Base-by-base conservation (phyloP, 2,888 invertebrate species). In the Hirtodrosophila duncani region DNA sequence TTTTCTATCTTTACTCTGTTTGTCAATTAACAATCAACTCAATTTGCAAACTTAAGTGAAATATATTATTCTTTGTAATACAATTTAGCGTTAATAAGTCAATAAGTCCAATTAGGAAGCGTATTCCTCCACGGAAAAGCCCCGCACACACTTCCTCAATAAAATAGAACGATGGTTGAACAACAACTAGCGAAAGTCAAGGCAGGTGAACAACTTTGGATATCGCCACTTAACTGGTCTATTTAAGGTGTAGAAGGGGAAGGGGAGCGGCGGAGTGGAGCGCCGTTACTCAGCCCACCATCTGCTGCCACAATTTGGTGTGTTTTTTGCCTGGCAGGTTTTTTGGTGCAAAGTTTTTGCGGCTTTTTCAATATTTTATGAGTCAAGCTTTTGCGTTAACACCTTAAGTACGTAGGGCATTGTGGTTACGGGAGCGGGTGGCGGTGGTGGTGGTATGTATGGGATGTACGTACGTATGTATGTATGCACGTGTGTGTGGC, bases 361-460 rank as follows among this genome's bases (percentile, higher is more conserved):
- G 84, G 84, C 75, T 82, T 83, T 83, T 84, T 83, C 78, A 83
- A 84, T 84, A 84, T 84, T 83, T 84, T 82, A 84, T 83, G 81
- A 84, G 79, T 75, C 75, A 77, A 82, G 75, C 78, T 79, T 75
- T 70, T 80, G 67, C 71, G 77, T 81, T 78, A 69, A 71, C 75
- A 70, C 80, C 82, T 81, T 82, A 71, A 81, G 75, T 74, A 78
- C 70, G 81, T 61, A 65, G 81, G 78, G 72, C 68, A 71, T 52
- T 65, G 67, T 38, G 81, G 81, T 67, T 52, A 20, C 17, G 30
- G 41, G 26, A 9, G 23, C 1, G 33, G 3, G 18, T 7, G 33
- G 23, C 29, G 7, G 17, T 8, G 16, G 8, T n/a, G 24, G 4
- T 4, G 8, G 7, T 21, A n/a, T 33, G 20, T 18, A 17, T 45